Evolutionary conservation across 2,113 vertebrate species (phyloP).

Genomic region (Ariopsis seemanni): DNA sequence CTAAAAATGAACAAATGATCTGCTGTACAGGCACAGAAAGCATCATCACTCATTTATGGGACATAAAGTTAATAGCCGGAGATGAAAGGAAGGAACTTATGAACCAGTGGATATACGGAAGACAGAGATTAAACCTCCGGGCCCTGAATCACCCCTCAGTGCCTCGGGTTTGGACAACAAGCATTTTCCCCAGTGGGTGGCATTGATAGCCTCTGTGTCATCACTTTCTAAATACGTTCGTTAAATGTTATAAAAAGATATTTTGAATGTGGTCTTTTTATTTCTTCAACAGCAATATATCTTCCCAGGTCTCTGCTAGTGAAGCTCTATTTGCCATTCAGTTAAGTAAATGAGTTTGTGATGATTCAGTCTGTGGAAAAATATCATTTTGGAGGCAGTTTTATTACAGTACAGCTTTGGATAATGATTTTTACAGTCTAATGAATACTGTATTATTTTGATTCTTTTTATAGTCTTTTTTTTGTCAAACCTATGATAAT

Average conservation of each 20-base stretch:
- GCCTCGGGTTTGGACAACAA: conserved; percentile 27
- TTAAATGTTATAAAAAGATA: background rate
- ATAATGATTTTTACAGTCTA: background rate
- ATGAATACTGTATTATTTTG: background rate
- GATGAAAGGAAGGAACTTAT: conserved; percentile 64
- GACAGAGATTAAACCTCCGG: conserved; percentile 7
- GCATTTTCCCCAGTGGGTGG: conserved; percentile 12
- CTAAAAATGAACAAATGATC: conserved; percentile 53
- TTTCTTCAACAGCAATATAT: background rate
- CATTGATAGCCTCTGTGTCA: conserved; percentile 29
- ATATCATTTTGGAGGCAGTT: background rate
- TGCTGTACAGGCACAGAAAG: conserved; percentile 51
- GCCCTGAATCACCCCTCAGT: conserved; percentile 48
- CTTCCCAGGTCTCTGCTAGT: background rate
- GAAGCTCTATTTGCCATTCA: background rate
- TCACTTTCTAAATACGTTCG: conserved; percentile 27
- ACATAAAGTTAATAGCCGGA: conserved; percentile 55
- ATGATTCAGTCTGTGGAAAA: background rate
- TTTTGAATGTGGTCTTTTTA: conserved; percentile 21
- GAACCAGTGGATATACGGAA: conserved; percentile 54
- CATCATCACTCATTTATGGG: conserved; percentile 64
- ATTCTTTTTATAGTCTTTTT: background rate
- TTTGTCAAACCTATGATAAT: background rate
- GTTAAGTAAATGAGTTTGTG: background rate
- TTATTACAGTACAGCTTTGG: background rate